A percentile compares a stretch with the other conserved stretches of the same genome.
phyloP scores from a whole-genome alignment of 92 coral and sea anemone genomes.

The Isaurus tuberculatus region DNA sequence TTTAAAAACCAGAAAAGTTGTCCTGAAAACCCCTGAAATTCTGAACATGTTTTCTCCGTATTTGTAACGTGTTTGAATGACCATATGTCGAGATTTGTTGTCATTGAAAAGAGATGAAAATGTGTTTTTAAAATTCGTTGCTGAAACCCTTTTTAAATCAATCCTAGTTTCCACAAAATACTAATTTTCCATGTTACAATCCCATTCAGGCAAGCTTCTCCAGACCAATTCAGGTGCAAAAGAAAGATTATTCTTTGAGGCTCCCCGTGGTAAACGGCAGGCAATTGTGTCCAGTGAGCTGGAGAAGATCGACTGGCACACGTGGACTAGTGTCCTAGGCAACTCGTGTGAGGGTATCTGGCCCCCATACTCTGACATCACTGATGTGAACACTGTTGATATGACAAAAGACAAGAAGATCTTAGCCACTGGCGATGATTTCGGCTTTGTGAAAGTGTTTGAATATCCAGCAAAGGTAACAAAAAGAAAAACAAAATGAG shows the following conservation, averaged over 20 bases:
- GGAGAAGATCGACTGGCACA: conserved; percentile 88
- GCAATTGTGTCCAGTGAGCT: conserved; percentile 79
- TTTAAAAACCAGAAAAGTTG: too few species aligned
- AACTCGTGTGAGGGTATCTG: conserved; percentile 89
- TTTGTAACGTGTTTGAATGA: too few species aligned
- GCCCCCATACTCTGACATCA: conserved; percentile 98
- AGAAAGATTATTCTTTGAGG: conserved; percentile 96
- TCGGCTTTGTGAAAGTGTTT: conserved; percentile 96
- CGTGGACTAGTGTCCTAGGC: conserved; percentile 97
- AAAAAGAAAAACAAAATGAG: background rate
- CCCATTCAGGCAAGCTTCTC: conserved; percentile 81
- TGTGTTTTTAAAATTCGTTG: too few species aligned
- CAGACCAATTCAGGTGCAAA: conserved; percentile 99
- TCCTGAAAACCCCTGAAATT: too few species aligned
- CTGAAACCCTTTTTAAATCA: too few species aligned
- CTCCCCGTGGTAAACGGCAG: conserved; percentile 97
- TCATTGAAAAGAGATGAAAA: too few species aligned
- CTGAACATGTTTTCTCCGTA: too few species aligned
- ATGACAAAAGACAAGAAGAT: conserved; percentile 85
- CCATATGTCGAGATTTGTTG: too few species aligned
- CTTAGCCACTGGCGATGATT: conserved; percentile 97
- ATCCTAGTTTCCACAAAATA: too few species aligned
- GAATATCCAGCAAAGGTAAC: conserved; percentile 93
- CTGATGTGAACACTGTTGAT: conserved; percentile 94
- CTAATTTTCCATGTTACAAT: background rate